phyloP scores from a whole-genome alignment of 2,113 vertebrate species.

The Peromyscus polionotus region DNA sequence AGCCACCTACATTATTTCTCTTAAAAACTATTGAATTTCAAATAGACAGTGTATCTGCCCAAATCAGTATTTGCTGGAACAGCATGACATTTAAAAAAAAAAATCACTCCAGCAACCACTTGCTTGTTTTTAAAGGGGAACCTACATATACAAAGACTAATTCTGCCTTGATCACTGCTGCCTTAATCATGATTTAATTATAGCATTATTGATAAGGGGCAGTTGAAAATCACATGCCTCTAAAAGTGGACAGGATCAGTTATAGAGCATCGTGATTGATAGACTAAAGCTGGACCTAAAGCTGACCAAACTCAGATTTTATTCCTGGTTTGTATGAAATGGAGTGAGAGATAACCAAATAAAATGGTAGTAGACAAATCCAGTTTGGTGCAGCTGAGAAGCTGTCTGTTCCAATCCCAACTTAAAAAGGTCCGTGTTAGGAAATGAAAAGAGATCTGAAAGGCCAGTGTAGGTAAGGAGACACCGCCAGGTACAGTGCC shows the following conservation, averaged over 20 bases:
- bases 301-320: slow-evolving; percentile 43
- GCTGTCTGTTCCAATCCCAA: background rate
- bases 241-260: slow-evolving; percentile 1
- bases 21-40: slow-evolving; percentile 51
- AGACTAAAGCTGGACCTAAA: slow-evolving; percentile 4
- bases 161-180: background rate
- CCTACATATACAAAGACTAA: background rate
- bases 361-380: slow-evolving; percentile 17
- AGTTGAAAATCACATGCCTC: slow-evolving; percentile 18
- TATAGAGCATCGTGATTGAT: background rate
- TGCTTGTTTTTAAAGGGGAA: slow-evolving; percentile 25
- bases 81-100: background rate
- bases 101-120: background rate
- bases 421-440: background rate
- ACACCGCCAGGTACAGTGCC: background rate
- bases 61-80: background rate
- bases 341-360: background rate
- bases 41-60: background rate
- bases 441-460: background rate
- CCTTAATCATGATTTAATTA: slow-evolving; percentile 21
- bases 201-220: background rate
- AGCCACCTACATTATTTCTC: background rate
- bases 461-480: background rate
- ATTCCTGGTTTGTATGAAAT: slow-evolving; percentile 5
- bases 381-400: background rate